These are phyloP conservation scores for Megaleporinus macrocephalus DNA, from an alignment of 2,113 vertebrate species.

Conservation along the genomic window DNA sequence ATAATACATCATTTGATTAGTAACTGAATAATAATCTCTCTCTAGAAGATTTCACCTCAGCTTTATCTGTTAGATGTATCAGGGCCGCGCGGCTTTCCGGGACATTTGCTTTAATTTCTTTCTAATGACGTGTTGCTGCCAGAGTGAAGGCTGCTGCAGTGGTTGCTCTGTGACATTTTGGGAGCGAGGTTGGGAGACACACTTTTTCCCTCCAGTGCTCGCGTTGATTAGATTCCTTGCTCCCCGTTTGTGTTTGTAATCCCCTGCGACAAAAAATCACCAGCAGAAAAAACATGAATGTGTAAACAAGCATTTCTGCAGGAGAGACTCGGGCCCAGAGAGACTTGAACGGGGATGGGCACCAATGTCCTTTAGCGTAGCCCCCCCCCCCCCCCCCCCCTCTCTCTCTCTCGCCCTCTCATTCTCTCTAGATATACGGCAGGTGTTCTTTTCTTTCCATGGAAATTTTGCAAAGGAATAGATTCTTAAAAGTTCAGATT, in stretches of 20 bases:
- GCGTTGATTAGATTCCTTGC: slow-evolving; percentile 34
- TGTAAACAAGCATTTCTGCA: slow-evolving; percentile 30
- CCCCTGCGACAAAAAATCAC: slow-evolving; percentile 38
- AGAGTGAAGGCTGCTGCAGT: background rate
- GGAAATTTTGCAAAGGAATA: too few relatives aligned
- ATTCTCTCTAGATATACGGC: background rate
- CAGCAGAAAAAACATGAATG: slow-evolving; percentile 40
- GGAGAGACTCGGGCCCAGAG: background rate
- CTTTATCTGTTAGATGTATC: background rate
- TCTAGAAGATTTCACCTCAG: background rate
- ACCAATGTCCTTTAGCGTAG: slow-evolving; percentile 5
- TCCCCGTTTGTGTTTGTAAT: slow-evolving; percentile 36
- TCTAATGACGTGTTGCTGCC: slow-evolving; percentile 24
- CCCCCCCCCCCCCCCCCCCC: background rate
- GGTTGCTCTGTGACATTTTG: slow-evolving; percentile 36
- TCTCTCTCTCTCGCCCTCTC: background rate
- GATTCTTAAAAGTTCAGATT: too few relatives aligned
- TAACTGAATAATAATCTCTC: too few relatives aligned
- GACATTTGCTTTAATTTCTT: slow-evolving; percentile 15
- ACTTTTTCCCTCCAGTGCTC: slow-evolving; percentile 40
- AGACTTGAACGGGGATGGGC: background rate
- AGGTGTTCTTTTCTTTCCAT: too few relatives aligned
- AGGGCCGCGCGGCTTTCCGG: slow-evolving; percentile 2
- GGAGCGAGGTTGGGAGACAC: slow-evolving; percentile 31
- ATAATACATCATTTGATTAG: too few relatives aligned